phyloP scores from a whole-genome alignment of 1,140 invertebrate species.

The Mamestra configurata region DNA sequence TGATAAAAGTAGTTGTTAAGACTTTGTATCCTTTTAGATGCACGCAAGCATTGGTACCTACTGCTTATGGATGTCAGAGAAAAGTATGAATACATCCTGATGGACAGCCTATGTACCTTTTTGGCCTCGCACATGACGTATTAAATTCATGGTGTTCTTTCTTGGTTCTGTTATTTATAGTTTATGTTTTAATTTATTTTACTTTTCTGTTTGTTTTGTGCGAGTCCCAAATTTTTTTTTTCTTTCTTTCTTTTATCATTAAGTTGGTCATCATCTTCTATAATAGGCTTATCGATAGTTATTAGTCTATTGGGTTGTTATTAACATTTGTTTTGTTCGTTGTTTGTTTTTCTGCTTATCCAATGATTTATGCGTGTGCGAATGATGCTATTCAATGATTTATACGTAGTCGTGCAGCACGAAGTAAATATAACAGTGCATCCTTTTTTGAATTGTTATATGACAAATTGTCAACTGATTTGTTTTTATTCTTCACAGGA shows the following conservation, averaged over 20 bases:
- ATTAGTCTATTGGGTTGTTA: not conserved
- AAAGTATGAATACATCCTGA: not conserved
- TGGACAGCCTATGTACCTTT: not conserved
- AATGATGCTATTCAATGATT: no score
- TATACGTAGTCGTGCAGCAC: not conserved
- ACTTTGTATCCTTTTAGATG: constrained; percentile 14
- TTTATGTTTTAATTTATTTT: no score
- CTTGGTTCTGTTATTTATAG: no score
- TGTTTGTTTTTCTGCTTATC: not conserved
- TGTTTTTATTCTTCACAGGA: not conserved
- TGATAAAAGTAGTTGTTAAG: constrained; percentile 27
- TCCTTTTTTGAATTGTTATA: not conserved
- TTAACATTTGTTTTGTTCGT: not conserved
- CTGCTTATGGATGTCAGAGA: not conserved
- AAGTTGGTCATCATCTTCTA: not conserved
- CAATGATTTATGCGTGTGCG: not conserved
- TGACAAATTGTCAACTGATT: not conserved
- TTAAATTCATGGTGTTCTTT: no score
- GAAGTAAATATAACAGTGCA: not conserved
- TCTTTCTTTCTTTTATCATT: no score
- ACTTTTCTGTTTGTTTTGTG: no score
- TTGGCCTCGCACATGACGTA: no score
- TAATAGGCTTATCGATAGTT: not conserved
- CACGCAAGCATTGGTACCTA: not conserved
- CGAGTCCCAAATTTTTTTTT: no score